Evolutionary conservation across 1,140 invertebrate genomes (phyloP), one percentile per base, ranked within the genome.

Genomic region (Steinernema feltiae): DNA sequence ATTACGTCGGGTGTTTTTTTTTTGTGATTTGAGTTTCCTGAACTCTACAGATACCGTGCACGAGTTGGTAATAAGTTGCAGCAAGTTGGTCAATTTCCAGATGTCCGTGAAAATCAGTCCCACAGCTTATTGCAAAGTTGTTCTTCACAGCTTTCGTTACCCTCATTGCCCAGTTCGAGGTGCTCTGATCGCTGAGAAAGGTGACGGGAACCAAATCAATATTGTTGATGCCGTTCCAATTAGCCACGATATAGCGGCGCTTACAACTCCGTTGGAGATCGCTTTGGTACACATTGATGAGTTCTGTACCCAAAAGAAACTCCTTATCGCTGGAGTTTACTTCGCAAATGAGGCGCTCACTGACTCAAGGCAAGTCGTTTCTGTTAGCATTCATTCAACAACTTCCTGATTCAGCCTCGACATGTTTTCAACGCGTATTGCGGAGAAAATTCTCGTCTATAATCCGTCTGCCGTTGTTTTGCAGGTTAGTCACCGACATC

Each of bases 101-200:
- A 63, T 63, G 53, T 17, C 53, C 53, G 53, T 63, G 53, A 63
- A 63, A 21, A 63, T 63, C 53, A 63, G 53, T 21, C 53, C 70
- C 12, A 31, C 12, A 3, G 70, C 70, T 3, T 71, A 71, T 27
- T 31, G 70, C 29, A 71, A 71, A 27, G 15, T 71, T 2, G 70
- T 71, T 12, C 70, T 71, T 7, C 70, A 71, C 70, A 53, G 32
- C 32, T 71, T 71, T 27, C 32, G 46, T n/a, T 30, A 71, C 24
- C 70, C 70, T 3, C 70, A 71, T 21, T 32, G 32, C 21, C 32
- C 70, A 3, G 46, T 71, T 3, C 32, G 32, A 53, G 70, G 70
- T 3, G 32, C 24, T 3, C 29, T 71, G 46, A 29, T 71, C 70
- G 70, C 70, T n/a, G 29, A 71, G 29, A 71, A 71, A 27, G 32